These are phyloP conservation scores for Melanotaenia maccullochi DNA, from an alignment of 2,797 vertebrate genomes.

Conservation along the genomic window DNA sequence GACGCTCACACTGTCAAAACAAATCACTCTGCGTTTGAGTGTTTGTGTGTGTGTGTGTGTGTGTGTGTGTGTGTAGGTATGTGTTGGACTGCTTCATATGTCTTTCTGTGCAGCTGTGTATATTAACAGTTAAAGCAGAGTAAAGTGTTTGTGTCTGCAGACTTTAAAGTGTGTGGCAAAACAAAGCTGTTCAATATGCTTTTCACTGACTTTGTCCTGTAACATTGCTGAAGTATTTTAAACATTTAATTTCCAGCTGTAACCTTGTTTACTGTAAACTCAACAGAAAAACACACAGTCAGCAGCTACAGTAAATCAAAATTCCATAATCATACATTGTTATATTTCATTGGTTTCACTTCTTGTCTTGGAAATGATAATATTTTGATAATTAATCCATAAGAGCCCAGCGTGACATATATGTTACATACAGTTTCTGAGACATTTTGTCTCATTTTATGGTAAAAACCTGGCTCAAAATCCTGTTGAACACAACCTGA, in stretches of 20 bases:
- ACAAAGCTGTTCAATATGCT: conserved; percentile 12
- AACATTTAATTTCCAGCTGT: conserved; percentile 10
- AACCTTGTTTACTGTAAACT: conserved; percentile 1
- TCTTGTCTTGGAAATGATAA: background rate
- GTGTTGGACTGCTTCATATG: conserved; percentile 9
- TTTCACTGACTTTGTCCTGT: background rate
- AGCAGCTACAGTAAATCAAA: conserved; percentile 11
- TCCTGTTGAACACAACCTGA: no score
- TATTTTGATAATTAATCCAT: background rate
- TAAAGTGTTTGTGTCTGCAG: conserved; percentile 25
- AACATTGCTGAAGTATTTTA: conserved; percentile 14
- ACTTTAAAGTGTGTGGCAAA: background rate
- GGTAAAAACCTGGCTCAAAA: no score
- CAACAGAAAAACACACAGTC: background rate
- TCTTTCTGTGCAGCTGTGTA: conserved; percentile 15
- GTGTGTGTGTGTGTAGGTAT: background rate
- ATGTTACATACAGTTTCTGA: no score
- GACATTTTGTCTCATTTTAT: no score
- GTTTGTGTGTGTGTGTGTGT: background rate
- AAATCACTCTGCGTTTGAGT: conserved; percentile 29
- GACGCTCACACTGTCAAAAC: conserved; percentile 52
- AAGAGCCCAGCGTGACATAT: no score
- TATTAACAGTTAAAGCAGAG: conserved; percentile 19
- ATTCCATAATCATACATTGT: background rate
- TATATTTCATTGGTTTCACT: no score